Evolutionary conservation across 2,113 vertebrate genomes (phyloP).

Genomic region (Benitochromis conjunctus): DNA sequence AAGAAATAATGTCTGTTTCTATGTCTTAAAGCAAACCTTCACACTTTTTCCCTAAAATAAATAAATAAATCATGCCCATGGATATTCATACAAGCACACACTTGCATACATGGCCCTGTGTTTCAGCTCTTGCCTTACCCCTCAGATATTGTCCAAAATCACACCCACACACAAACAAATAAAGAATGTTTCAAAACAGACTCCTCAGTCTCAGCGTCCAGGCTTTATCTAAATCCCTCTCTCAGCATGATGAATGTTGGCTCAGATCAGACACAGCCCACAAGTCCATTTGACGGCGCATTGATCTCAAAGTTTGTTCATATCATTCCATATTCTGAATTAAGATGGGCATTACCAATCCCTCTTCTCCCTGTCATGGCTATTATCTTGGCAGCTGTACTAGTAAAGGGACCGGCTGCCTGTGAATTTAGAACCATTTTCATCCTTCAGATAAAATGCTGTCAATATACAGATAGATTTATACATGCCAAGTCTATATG

Average conservation of each 20-base stretch:
- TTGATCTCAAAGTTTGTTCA: conserved; percentile 35
- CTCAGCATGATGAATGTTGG: conserved; percentile 29
- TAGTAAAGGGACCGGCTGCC: neutral
- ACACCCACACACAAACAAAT: conserved; percentile 10
- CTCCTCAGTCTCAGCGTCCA: neutral
- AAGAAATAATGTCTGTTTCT: neutral
- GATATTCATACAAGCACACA: neutral
- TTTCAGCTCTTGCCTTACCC: neutral
- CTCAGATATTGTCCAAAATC: conserved; percentile 5
- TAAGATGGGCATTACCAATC: conserved; percentile 6
- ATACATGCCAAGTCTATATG: neutral
- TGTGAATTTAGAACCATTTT: conserved; percentile 2
- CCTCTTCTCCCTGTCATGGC: neutral
- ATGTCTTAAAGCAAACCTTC: neutral
- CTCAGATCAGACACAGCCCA: conserved; percentile 40
- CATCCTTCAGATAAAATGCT: neutral
- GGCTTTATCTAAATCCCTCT: conserved; percentile 44
- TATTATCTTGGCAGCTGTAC: conserved; percentile 19
- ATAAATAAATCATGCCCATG: neutral
- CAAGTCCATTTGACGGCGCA: conserved; percentile 38
- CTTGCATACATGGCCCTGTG: neutral
- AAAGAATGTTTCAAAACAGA: conserved; percentile 12
- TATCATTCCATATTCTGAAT: conserved; percentile 8
- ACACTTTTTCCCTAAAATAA: neutral
- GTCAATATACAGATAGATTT: neutral